Evolutionary conservation across 1,140 invertebrate genomes (phyloP), one percentile per base, ranked within the genome.

Genomic region (Bombus fervidus): DNA sequence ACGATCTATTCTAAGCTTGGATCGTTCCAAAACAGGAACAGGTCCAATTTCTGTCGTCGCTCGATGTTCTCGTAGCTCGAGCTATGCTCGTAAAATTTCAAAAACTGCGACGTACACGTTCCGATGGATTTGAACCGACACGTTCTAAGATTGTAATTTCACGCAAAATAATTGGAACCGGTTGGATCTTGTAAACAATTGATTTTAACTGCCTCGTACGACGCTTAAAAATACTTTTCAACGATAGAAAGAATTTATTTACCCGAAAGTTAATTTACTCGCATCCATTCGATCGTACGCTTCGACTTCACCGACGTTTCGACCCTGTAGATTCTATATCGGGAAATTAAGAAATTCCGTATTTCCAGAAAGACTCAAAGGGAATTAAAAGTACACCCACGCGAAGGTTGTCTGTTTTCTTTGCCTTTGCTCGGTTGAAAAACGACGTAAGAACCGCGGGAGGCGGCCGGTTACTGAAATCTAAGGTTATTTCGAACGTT

Each of bases 11-110:
- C 84, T 76, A 34, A 69, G 53, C 83, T 31, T 31, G 73, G 62
- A 73, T 43, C 73, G 78, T 82, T 53, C 86, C 86, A 79, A 89
- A 89, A 81, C 62, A 79, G 86, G 66, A n/a, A 31, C 83, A 88
- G 87, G 68, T 86, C 88, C 87, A 79, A 89, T 89, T 79, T 89
- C 80, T 89, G 84, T 89, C 84, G 80, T 83, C 80, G 80, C 37
- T 82, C 3, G 78, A 86, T 66, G 76, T 41, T n/a, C 37, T 57
- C 25, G 18, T 53, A 53, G 47, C 68, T 79, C 69, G 79, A 39
- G 81, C 43, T 6, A 15, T 18, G 25, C 59, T 82, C 74, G 79
- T 69, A 68, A 85, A 88, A 34, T 64, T 79, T 69, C 31, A 66
- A 66, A 82, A 79, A 85, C 59, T 57, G 43, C 41, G 39, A 15